Base-by-base conservation (phyloP, 2,888 invertebrate species). In the Cyrtodaria siliqua region DNA sequence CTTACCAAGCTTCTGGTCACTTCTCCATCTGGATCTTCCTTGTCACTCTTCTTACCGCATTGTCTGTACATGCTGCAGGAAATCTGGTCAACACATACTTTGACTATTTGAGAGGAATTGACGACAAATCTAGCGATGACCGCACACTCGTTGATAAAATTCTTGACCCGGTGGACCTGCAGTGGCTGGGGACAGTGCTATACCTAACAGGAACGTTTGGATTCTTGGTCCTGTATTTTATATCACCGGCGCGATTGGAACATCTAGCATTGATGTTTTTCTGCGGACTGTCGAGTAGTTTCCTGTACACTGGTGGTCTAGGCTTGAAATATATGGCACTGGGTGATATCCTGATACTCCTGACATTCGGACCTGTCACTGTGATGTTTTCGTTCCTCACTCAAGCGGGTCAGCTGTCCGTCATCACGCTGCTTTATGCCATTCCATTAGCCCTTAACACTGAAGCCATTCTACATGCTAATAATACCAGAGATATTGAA, bases 81-180 rank as follows among this genome's bases (percentile, higher is more conserved):
- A 99, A 99, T 93, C 96, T 98, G 47, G 98, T 99, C 26, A 98
- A 98, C 93, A 98, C 98, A 0, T 98, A 98, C 93, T 98, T 96
- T 92, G 98, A 99, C 93, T 99, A 96, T 92, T 95, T 97, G 38
- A 97, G 97, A 94, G 98, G 97, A 55, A 97, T 98, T 68, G 98
- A 99, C 93, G 97, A 96, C 92, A 89, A 91, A 68, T 60, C 72
- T 9, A 97, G 97, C 85, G 98, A 98, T 91, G 98, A 98, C 92
- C 95, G 98, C 90, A 98, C 97, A 85, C 94, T 98, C 66, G 98
- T 98, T n/a, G 98, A 98, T 94, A 96, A 97, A 86, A 96, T 98
- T 87, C 94, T 98, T 63, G 95, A 96, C 0, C 96, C 96, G 87
- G 96, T 96, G 92, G 95, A 96, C 94, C 96, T 98, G 50, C 97